Evolutionary conservation across 2,113 vertebrate species (phyloP).

Genomic region (Brachypodius melanocephalos): DNA sequence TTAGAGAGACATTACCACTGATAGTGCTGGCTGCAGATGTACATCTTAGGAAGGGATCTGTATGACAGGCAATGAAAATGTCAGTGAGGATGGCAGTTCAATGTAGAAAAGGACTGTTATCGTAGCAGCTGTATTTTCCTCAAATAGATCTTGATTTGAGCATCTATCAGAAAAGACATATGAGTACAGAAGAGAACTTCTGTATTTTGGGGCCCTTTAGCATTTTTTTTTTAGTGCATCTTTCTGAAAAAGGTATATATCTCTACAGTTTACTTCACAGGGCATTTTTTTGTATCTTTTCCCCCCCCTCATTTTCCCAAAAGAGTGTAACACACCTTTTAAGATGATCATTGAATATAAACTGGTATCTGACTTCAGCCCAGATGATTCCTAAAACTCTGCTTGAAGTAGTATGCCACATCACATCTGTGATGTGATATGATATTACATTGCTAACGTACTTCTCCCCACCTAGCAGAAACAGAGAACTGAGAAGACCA

Average conservation of each 20-base stretch:
- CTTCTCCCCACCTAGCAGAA: not conserved
- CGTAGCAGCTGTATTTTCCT: not conserved
- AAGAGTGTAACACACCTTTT: not conserved
- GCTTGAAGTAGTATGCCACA: not conserved
- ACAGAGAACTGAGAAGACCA: not conserved
- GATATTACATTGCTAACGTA: not conserved
- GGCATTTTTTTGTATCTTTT: not conserved
- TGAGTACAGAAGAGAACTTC: not conserved
- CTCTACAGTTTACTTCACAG: not conserved
- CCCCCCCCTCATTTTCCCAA: not conserved
- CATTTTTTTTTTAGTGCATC: not conserved
- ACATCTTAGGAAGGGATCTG: not conserved
- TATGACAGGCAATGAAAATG: not conserved
- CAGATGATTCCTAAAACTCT: not conserved
- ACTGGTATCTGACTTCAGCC: not conserved
- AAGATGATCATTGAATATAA: not conserved
- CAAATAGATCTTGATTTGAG: not conserved
- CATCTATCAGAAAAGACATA: not conserved
- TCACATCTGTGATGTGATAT: fast-evolving
- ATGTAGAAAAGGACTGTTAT: not conserved
- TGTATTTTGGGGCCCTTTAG: not conserved
- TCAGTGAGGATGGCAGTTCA: not conserved
- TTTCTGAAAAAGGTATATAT: not conserved
- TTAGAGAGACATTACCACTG: not conserved
- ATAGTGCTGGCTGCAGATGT: not conserved